Base-by-base conservation (phyloP, 30 jellyfish, hydroid and myxozoan species). In the Mastigias papua region DNA sequence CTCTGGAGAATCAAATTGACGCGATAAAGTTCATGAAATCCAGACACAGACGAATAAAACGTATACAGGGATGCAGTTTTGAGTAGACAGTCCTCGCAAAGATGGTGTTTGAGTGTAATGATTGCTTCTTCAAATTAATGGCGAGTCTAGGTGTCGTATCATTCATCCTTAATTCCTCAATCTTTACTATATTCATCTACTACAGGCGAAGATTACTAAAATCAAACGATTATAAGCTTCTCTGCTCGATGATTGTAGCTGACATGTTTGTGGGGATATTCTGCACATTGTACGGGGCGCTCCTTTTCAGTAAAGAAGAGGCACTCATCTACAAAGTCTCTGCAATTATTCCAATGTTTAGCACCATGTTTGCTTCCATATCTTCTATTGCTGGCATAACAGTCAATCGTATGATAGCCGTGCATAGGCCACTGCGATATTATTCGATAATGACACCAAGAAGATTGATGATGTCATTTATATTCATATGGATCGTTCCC, bases 291-390 rank as follows among this genome's bases (percentile, higher is more conserved):
- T 80, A 80, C 30, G 90, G 90, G n/a, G 90, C 37, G 54, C 79
- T 80, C 23, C 51, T 80, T 15, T 33, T 63, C 7, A 16, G 25
- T 22, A 57, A 73, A 0, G 58, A 63, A 62, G 31, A 25, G 54
- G 26, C 70, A 3, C 26, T 80, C 32, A 30, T 80, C 10, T 80
- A 80, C 69, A 80, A 80, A 66, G 37, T 63, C 72, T 20, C 68
- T 26, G 90, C 90, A 20, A 63, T 80, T 16, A 28, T 80, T 35
- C 90, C 90, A 0, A 13, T 80, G 90, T 80, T 80, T 46, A 49
- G 81, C 71, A 80, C 51, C 69, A 80, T 80, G 90, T 80, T 80
- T 20, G 90, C 90, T 19, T 80, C 90, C 34, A 80, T 80, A 33
- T 48, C 90, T 2, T 80, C 90, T 25, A 65, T 80, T 23, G 34